These are phyloP conservation scores for Coregonus clupeaformis DNA, from an alignment of 2,113 vertebrate genomes.

Conservation along the genomic window DNA sequence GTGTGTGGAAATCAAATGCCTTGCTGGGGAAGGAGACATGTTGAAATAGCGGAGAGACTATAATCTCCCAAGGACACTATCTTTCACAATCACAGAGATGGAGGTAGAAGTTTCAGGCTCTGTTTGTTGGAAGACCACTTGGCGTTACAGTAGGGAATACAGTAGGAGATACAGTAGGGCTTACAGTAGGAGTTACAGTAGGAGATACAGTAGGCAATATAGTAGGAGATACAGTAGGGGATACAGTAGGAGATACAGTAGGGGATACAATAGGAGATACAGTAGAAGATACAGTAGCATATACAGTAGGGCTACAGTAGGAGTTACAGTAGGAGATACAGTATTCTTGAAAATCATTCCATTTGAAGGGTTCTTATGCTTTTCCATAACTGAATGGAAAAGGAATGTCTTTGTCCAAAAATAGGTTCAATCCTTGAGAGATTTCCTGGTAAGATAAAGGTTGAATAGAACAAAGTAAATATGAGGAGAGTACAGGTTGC, in stretches of 20 bases:
- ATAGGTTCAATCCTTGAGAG: neutral
- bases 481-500: neutral
- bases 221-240: rapidly evolving
- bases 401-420: neutral
- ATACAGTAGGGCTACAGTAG: rapidly evolving
- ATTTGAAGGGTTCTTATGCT: too few relatives aligned
- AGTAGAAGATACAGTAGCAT: too few relatives aligned
- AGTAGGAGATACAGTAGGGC: too few relatives aligned
- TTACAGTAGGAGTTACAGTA: rapidly evolving
- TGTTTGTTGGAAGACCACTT: too few relatives aligned
- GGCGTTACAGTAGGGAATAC: too few relatives aligned
- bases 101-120: neutral
- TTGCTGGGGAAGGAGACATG: constrained; percentile 21
- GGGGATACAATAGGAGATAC: too few relatives aligned
- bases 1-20: constrained; percentile 29
- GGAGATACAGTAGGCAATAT: too few relatives aligned
- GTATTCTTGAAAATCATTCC: too few relatives aligned
- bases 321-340: too few relatives aligned
- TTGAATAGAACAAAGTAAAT: neutral
- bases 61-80: neutral
- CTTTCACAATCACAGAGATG: neutral
- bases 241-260: too few relatives aligned
- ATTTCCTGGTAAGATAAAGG: too few relatives aligned
- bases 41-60: constrained; percentile 26
- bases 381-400: too few relatives aligned